Percentiles rank a stretch among this genome's conserved stretches.
Conservation (phyloP, 2,888 invertebrate genomes). For the Cephalotes varians region DNA sequence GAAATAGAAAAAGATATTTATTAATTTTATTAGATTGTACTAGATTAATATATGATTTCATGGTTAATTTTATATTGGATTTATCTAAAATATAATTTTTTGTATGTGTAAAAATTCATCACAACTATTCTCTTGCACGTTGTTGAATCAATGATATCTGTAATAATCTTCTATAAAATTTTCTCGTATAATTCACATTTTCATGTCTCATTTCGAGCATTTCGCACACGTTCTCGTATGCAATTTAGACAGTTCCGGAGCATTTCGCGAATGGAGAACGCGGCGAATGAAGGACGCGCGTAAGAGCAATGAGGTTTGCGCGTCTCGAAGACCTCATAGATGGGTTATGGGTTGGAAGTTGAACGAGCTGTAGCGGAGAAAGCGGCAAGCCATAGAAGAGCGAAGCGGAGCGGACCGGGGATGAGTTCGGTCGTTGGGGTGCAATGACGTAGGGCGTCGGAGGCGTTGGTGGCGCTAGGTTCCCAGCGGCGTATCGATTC, state of each 20-base stretch:
- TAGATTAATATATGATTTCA: not conserved
- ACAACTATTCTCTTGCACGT: not conserved
- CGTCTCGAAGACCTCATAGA: constrained; percentile 37
- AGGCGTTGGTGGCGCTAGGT: constrained; percentile 84
- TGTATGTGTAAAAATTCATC: not conserved
- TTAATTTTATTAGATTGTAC: not conserved
- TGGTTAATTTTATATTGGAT: not conserved
- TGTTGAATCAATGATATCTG: not conserved
- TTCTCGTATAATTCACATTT: not conserved
- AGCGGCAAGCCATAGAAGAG: constrained; percentile 35
- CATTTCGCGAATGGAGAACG: constrained; percentile 28
- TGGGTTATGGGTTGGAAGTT: constrained; percentile 66
- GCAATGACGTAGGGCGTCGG: constrained; percentile 84
- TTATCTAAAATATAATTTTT: not conserved
- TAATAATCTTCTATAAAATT: not conserved
- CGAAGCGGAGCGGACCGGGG: constrained; percentile 47
- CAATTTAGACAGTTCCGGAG: constrained; percentile 41
- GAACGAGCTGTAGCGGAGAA: constrained; percentile 49
- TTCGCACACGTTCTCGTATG: constrained; percentile 22
- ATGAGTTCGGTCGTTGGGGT: constrained; percentile 78
- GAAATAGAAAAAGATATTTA: not conserved
- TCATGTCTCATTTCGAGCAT: not conserved
- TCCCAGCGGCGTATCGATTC: constrained; percentile 85
- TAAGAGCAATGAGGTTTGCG: constrained; percentile 43
- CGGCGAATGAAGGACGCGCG: constrained; percentile 25